These are phyloP conservation scores for Channa striata DNA, from an alignment of 2,797 vertebrate genomes.

Conservation along the genomic window DNA sequence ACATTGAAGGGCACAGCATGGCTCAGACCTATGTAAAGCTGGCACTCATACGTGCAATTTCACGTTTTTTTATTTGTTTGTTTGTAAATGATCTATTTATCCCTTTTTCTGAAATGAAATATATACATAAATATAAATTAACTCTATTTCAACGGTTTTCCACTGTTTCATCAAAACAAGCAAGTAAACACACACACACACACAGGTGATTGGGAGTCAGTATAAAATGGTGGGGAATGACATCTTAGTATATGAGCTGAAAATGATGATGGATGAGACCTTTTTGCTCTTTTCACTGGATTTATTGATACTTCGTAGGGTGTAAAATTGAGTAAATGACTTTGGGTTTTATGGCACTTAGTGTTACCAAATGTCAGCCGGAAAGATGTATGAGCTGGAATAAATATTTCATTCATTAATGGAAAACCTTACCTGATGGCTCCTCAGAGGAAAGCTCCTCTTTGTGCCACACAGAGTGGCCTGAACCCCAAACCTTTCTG, in stretches of 20 bases:
- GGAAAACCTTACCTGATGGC: not conserved
- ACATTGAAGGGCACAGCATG: too few species aligned
- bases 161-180: constrained; percentile 8
- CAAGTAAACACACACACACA: not conserved
- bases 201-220: constrained; percentile 29
- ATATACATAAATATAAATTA: too few species aligned
- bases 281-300: constrained; percentile 37
- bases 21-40: too few species aligned
- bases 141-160: not conserved
- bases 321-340: constrained; percentile 33
- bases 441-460: not conserved
- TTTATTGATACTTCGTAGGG: constrained; percentile 54
- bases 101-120: too few species aligned
- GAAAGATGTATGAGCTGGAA: constrained; percentile 24
- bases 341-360: constrained; percentile 39
- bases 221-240: not conserved
- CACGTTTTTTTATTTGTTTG: too few species aligned
- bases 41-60: too few species aligned
- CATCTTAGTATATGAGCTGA: not conserved
- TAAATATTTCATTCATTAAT: constrained; percentile 17
- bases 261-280: constrained; percentile 55
- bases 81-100: too few species aligned
- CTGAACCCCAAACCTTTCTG: not conserved
- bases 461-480: not conserved
- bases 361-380: constrained; percentile 50